These are phyloP conservation scores for Eutrigla gurnardus DNA, from an alignment of 2,797 vertebrate genomes.

Conservation along the genomic window DNA sequence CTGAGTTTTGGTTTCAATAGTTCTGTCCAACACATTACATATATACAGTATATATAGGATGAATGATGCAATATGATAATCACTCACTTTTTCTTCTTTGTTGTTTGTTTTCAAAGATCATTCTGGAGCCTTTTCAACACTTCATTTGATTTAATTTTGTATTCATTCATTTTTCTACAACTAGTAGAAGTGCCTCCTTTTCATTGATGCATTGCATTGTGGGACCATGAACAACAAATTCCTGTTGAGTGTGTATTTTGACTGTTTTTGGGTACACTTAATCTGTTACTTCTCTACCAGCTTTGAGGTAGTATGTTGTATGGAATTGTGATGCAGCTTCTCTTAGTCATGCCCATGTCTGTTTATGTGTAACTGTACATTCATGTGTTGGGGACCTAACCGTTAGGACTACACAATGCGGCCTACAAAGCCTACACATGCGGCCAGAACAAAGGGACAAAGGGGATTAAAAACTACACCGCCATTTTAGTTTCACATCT, in stretches of 20 bases:
- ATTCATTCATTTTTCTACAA: too few relatives aligned
- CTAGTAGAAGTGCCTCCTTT: too few relatives aligned
- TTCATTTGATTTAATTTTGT: too few relatives aligned
- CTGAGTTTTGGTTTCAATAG: constrained; percentile 6
- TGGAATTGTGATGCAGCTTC: not conserved
- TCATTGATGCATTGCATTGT: constrained; percentile 1
- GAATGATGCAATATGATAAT: too few relatives aligned
- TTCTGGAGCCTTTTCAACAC: not conserved
- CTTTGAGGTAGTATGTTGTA: not conserved
- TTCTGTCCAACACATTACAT: not conserved
- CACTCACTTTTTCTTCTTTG: too few relatives aligned
- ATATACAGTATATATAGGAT: too few relatives aligned
- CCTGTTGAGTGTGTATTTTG: not conserved
- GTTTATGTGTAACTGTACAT: not conserved
- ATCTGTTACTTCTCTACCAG: not conserved
- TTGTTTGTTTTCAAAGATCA: not conserved
- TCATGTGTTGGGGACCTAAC: too few relatives aligned
- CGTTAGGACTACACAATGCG: too few relatives aligned
- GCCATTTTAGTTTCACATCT: too few relatives aligned
- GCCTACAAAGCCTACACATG: too few relatives aligned
- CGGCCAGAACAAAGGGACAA: too few relatives aligned
- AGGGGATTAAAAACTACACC: too few relatives aligned
- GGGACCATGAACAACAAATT: not conserved
- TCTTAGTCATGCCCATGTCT: not conserved
- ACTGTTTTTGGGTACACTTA: not conserved